Base-by-base conservation (phyloP, 2,888 invertebrate genomes). In the Orthonevra nobilis region DNA sequence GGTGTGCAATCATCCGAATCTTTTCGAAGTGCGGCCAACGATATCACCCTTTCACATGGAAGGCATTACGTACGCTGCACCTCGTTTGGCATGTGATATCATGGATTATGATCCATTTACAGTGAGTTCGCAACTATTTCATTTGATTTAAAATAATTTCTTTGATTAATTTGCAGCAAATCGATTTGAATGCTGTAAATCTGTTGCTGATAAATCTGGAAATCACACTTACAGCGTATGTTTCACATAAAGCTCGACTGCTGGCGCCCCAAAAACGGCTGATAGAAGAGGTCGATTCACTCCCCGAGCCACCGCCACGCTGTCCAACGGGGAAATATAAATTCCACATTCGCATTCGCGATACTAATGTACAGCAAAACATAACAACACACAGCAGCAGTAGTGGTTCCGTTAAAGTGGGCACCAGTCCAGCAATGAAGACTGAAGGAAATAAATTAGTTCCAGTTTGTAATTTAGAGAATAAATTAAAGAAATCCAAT, bases 1-100 rank as follows among this genome's bases (percentile, higher is more conserved):
- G 91, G 97, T 97, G 83, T 98, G 98, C 91, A 98, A 98, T 90
- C 98, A 98, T 91, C 98, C 98, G 10, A 97, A 98, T 90, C 92
- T 98, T 86, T 98, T 98, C 90, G 99, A 99, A 91, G 95, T 97
- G 81, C 92, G 99, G 66, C 97, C 98, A 48, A 97, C 97, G 38
- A 91, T 94, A 58, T 97, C 99, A 46, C 98, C 99, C 74, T 96
- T 98, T 90, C 95, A 94, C 89, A 94, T 95, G 92, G 92, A 94
- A 81, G 93, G 94, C 23, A 92, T 98, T 81, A 90, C 91, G 40
- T 91, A 91, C 85, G 90, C 90, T 81, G 93, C 93, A 66, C 94
- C 96, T 12, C 94, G 95, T 75, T 88, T 94, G 20, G 92, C 92
- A 46, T 93, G 92, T 88, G 91, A 91, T 81, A 91, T 92, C 42